phyloP scores from a whole-genome alignment of 1,140 invertebrate genomes.

The Pollicipes pollicipes region DNA sequence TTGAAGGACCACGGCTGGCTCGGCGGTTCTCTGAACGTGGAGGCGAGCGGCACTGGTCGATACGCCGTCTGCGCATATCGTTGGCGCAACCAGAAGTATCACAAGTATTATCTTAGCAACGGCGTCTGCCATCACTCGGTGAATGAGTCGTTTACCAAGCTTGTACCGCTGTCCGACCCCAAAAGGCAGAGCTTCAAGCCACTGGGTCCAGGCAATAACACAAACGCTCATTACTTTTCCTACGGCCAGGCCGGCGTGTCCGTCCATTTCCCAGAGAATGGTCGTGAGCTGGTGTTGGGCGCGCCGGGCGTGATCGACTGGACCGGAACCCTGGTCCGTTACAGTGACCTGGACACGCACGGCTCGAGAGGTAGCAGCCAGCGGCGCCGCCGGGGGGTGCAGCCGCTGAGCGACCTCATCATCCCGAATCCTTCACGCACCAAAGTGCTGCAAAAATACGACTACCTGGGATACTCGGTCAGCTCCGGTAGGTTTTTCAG shows the following conservation, averaged over 20 bases:
- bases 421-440: background rate
- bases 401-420: background rate
- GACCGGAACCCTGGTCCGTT: conserved; percentile 18
- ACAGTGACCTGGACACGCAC: background rate
- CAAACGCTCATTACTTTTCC: conserved; percentile 14
- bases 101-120: conserved; percentile 8
- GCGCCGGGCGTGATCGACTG: conserved; percentile 27
- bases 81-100: conserved; percentile 11
- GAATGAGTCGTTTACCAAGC: conserved; percentile 6
- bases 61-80: conserved; percentile 10
- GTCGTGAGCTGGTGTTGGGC: conserved; percentile 22
- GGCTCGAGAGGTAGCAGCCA: too few relatives aligned
- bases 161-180: conserved; percentile 6
- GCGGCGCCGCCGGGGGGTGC: too few relatives aligned
- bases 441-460: background rate
- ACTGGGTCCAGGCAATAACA: background rate
- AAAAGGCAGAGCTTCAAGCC: background rate
- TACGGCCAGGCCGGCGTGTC: conserved; percentile 22
- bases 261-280: conserved; percentile 13
- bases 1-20: conserved; percentile 15
- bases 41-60: background rate
- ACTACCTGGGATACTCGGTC: background rate
- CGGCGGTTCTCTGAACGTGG: conserved; percentile 9
- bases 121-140: conserved; percentile 13
- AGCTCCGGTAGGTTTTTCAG: background rate